Evolutionary conservation across 2,888 invertebrate genomes (phyloP).

Genomic region (Keiferia lycopersicella): DNA sequence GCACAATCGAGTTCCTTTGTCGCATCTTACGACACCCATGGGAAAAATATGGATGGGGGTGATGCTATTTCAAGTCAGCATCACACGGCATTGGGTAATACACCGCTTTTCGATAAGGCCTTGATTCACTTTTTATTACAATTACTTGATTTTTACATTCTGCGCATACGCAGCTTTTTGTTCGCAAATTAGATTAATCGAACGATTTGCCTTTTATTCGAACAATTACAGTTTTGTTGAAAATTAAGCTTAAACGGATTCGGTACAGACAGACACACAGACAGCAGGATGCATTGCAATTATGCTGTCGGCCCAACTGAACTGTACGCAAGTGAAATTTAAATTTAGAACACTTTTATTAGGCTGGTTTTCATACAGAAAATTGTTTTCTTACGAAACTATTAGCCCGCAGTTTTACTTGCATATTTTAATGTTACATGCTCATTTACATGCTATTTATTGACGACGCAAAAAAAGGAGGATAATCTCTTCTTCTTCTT

Average conservation of each 20-base stretch:
- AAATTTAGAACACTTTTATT: conserved; percentile 27
- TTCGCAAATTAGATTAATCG: conserved; percentile 18
- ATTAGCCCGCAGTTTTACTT: too few relatives aligned
- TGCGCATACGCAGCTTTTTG: conserved; percentile 10
- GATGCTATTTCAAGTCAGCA: too few relatives aligned
- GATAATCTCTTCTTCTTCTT: too few relatives aligned
- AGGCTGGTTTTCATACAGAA: neutral
- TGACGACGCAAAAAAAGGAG: too few relatives aligned
- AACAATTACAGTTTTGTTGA: conserved; percentile 50
- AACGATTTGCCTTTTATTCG: conserved; percentile 36
- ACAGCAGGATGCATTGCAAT: conserved; percentile 29
- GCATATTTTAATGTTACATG: too few relatives aligned
- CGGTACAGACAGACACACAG: conserved; percentile 21
- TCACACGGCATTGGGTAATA: too few relatives aligned
- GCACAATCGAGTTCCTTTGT: too few relatives aligned
- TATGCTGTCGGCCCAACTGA: conserved; percentile 29
- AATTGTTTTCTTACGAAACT: neutral
- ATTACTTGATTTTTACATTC: neutral
- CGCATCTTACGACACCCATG: too few relatives aligned
- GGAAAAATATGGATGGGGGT: too few relatives aligned
- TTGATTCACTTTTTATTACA: neutral
- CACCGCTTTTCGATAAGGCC: too few relatives aligned
- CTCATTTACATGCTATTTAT: too few relatives aligned
- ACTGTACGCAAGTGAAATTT: conserved; percentile 26
- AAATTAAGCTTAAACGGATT: conserved; percentile 43